Evolutionary conservation across 2,888 invertebrate species (phyloP), one percentile per base, ranked within the genome.

Genomic region (Oscheius sp.): DNA sequence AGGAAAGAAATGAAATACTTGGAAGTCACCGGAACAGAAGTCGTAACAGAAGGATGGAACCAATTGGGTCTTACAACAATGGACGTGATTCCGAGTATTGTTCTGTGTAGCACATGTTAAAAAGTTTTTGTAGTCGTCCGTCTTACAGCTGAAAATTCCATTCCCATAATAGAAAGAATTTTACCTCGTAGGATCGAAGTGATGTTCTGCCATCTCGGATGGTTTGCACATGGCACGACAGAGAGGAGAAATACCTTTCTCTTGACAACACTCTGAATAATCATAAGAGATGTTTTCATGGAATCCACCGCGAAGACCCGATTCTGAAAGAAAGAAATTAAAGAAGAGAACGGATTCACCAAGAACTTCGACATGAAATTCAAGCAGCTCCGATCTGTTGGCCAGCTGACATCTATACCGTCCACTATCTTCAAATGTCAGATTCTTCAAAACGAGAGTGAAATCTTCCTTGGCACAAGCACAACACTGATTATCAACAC

Each of bases 191-290:
- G 85, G 85, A 56, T 85, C 85, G 64, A 85, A 85, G 54, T 81
- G 80, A 57, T 80, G 75, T 26, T 77, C 67, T 17, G 71, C 73
- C 79, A 86, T 80, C 22, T 83, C 83, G 1, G 78, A 74, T 14
- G 85, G 85, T 63, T 83, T 83, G 88, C 94, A 94, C 20, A 93
- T 93, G 82, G 92, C 91, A 87, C 92, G 91, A 84, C 94, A 94
- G 0, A 90, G 84, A 0, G 91, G 89, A 0, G 92, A 91, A 0
- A 94, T 93, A 86, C 93, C 93, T 88, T 91, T 90, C 71, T 90
- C 90, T n/a, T 89, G 88, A 82, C 94, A 94, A 85, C 94, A 94
- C 77, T 92, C 88, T 83, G 77, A 69, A 80, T 84, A 75, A 68
- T 84, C 84, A 59, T 82, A 84, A 9, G 79, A 80, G 56, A 82